Evolutionary conservation across 1,140 invertebrate species (phyloP).

Genomic region (Ceratina australensis): DNA sequence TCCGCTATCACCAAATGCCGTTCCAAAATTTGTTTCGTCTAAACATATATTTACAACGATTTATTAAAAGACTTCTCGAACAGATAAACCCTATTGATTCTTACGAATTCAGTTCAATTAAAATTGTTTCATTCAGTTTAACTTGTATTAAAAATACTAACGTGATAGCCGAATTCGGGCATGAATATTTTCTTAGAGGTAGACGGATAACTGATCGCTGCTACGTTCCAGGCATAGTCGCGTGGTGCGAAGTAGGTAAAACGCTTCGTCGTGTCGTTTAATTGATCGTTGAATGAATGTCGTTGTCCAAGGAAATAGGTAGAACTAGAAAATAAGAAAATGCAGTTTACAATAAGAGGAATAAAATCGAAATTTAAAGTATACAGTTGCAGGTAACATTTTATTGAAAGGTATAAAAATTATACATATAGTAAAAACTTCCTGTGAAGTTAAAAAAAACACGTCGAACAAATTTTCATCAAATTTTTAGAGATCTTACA

Average conservation of each 20-base stretch:
- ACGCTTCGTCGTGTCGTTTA: constrained; percentile 87
- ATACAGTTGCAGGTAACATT: no score
- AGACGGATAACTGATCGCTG: constrained; percentile 86
- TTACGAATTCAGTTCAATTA: no score
- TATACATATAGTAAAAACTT: no score
- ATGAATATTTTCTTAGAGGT: constrained; percentile 91
- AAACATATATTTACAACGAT: constrained; percentile 57
- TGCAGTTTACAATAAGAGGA: not conserved
- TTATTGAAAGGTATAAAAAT: no score
- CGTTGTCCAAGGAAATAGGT: constrained; percentile 87
- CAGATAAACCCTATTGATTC: no score
- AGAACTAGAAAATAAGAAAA: constrained; percentile 80
- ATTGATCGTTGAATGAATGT: constrained; percentile 87
- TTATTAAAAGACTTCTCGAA: not conserved
- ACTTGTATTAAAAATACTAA: constrained; percentile 77
- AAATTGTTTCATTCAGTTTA: no score
- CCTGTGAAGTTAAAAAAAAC: no score
- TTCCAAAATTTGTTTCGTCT: constrained; percentile 90
- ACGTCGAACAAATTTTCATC: no score
- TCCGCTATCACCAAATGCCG: constrained; percentile 88
- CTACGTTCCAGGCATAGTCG: constrained; percentile 90
- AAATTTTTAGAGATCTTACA: no score
- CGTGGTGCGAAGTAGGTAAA: constrained; percentile 96
- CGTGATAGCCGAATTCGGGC: constrained; percentile 89
- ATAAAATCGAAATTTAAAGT: no score